Conservation (phyloP, 2,888 invertebrate species). For the Corbicula japonica region DNA sequence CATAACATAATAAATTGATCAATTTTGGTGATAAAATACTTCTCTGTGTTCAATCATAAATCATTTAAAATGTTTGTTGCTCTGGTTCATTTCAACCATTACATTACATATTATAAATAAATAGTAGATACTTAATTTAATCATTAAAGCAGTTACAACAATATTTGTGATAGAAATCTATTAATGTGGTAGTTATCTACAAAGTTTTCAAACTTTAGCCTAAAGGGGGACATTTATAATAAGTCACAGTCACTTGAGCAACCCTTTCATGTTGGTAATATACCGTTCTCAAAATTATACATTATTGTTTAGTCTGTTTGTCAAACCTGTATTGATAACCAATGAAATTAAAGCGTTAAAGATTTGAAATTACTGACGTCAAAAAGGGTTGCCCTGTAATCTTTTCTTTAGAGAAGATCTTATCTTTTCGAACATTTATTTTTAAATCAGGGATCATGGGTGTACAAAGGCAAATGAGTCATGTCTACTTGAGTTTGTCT, state of each 20-base stretch:
- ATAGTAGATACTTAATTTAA: not conserved
- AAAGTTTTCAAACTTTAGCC: not conserved
- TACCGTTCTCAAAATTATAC: not conserved
- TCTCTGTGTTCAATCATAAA: too few relatives aligned
- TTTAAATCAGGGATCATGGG: too few relatives aligned
- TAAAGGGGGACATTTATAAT: not conserved
- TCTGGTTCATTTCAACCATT: too few relatives aligned
- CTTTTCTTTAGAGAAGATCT: too few relatives aligned
- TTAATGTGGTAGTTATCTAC: not conserved
- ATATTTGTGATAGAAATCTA: constrained; percentile 2
- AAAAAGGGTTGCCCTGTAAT: too few relatives aligned
- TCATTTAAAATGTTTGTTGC: too few relatives aligned
- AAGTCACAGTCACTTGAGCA: not conserved
- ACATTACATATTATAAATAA: too few relatives aligned
- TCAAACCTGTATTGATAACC: constrained; percentile 18
- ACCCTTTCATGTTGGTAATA: not conserved
- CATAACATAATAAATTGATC: too few relatives aligned
- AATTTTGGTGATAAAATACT: too few relatives aligned
- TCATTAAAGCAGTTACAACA: not conserved
- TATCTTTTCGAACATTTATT: too few relatives aligned
- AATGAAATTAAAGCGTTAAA: constrained; percentile 16
- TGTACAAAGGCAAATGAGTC: too few relatives aligned
- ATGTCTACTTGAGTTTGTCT: too few relatives aligned
- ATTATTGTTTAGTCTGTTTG: constrained; percentile 9
- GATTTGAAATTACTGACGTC: constrained; percentile 22